Base-by-base conservation (phyloP, 35 echinoderm and acorn worm genomes). In the Patiria miniata region DNA sequence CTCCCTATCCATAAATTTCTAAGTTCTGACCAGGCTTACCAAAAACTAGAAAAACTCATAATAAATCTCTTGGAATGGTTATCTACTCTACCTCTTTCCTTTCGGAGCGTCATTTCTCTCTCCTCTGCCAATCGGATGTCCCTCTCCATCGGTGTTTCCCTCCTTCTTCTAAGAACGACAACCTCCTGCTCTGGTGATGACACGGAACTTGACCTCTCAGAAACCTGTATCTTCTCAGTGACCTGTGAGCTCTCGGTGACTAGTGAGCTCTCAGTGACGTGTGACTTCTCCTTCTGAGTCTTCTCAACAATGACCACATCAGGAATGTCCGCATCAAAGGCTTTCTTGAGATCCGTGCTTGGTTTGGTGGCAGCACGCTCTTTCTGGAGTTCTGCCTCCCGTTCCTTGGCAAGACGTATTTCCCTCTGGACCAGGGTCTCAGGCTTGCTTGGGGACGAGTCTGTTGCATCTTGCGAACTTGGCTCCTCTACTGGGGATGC, bases 341-440 rank as follows among this genome's bases (percentile, higher is more conserved):
- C 6, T 34, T 16, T 73, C n/a, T 73, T 73, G 2, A 34, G 65
- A 2, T 26, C 26, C 1, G 65, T 32, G 34, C 0, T 15, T 8
- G 8, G 65, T 18, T 26, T 73, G 65, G 65, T 14, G 7, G 65
- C 19, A 32, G 34, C 26, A 10, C 85, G 77, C 36, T 87, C 85
- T 39, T 78, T 87, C 33, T 69, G 34, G 51, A 52, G 76, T 18
- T 87, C 85, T 9, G 21, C 28, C 21, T 78, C 61, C 42, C 85
- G 12, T 36, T 87, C 85, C 78, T 87, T 87, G 16, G 76, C 68
- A 21, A 87, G 28, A 12, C 85, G 68, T 15, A 87, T 79, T n/a
- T 87, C 85, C 15, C 85, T 40, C 51, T 87, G 68, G n/a, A 87
- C 77, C 68, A 78, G 39, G 30, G 68, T 87, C 54, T 87, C 85